Evolutionary conservation across 2,888 invertebrate genomes (phyloP).

Genomic region (Lepidocyrtinus sp.): DNA sequence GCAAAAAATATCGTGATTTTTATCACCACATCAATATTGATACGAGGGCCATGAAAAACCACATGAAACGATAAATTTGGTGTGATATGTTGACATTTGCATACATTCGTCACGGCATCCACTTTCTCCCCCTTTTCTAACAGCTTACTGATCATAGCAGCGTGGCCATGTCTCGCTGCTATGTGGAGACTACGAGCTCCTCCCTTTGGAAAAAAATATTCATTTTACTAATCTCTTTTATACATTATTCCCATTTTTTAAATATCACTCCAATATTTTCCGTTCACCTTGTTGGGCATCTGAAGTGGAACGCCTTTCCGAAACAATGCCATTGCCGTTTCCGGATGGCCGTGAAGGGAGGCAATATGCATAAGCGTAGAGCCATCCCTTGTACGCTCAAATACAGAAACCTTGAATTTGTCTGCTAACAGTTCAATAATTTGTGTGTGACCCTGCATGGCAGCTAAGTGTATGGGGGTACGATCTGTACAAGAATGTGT

Average conservation of each 20-base stretch:
- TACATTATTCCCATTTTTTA: no score
- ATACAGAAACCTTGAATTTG: constrained; percentile 97
- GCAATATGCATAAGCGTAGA: constrained; percentile 99
- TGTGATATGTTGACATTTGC: constrained; percentile 70
- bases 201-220: constrained; percentile 77
- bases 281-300: constrained; percentile 98
- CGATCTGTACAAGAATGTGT: constrained; percentile 86
- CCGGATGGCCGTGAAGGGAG: constrained; percentile 96
- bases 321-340: constrained; percentile 98
- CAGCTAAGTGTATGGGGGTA: constrained; percentile 97
- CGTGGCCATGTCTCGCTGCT: constrained; percentile 96
- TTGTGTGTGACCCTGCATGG: constrained; percentile 95
- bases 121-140: constrained; percentile 97
- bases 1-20: no score
- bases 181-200: constrained; percentile 98
- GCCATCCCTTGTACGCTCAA: constrained; percentile 97
- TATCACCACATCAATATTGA: constrained; percentile 19
- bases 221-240: no score
- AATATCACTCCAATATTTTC: constrained; percentile 17
- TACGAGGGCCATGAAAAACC: background rate
- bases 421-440: constrained; percentile 97
- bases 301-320: constrained; percentile 98
- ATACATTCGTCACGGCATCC: constrained; percentile 94
- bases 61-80: no score
- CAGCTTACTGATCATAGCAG: constrained; percentile 96